Conservation (phyloP, 2,113 vertebrate species). For the Elgaria multicarinata region DNA sequence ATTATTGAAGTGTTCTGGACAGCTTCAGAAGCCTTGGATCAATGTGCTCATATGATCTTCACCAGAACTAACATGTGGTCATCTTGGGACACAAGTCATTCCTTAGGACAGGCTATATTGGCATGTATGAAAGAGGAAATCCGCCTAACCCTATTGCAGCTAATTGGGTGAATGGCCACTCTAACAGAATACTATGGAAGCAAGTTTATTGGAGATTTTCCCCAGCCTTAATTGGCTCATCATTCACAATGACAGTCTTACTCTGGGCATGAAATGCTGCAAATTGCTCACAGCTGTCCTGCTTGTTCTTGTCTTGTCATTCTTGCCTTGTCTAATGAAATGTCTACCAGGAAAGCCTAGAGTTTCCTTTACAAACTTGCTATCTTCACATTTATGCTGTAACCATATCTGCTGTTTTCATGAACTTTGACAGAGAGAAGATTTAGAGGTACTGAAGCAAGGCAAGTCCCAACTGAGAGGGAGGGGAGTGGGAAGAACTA, state of each 20-base stretch:
- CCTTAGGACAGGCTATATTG: constrained; percentile 8
- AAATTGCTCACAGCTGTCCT: constrained; percentile 45
- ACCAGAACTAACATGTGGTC: neutral
- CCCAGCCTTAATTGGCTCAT: constrained; percentile 65
- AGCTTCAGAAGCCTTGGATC: neutral
- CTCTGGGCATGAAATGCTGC: constrained; percentile 42
- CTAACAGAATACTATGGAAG: constrained; percentile 51
- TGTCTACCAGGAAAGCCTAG: neutral
- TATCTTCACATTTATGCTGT: constrained; percentile 28
- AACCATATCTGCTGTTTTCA: constrained; percentile 23
- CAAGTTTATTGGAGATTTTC: constrained; percentile 54
- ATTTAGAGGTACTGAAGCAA: neutral
- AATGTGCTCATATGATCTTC: neutral
- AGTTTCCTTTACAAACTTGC: neutral
- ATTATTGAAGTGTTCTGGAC: too few species aligned
- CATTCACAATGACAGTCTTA: constrained; percentile 57
- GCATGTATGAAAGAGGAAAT: constrained; percentile 36
- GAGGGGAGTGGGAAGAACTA: neutral
- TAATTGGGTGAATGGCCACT: constrained; percentile 61
- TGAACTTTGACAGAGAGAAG: constrained; percentile 1
- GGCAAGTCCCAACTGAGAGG: constrained; percentile 5
- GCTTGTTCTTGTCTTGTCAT: constrained; percentile 45
- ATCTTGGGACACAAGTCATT: neutral
- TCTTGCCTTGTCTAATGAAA: constrained; percentile 51
- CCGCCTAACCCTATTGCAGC: constrained; percentile 46